Evolutionary conservation across 2,888 invertebrate genomes (phyloP).

Genomic region (Sepioteuthis lessoniana): DNA sequence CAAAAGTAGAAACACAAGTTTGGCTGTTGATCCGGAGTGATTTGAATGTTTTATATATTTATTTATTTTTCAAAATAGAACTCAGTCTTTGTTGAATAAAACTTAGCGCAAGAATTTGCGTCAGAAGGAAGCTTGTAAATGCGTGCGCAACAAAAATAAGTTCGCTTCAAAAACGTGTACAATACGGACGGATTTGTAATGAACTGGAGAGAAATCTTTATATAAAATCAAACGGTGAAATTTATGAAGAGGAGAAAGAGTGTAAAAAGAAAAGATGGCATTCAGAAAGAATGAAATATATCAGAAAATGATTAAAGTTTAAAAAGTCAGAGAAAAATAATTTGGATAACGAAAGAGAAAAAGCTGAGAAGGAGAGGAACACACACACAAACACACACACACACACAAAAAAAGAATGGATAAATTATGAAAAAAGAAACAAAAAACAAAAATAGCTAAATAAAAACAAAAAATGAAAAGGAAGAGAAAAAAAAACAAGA

Average conservation of each 20-base stretch:
- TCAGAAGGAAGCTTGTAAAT: not conserved
- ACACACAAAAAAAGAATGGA: too few relatives aligned
- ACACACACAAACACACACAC: too few relatives aligned
- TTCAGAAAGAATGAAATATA: too few relatives aligned
- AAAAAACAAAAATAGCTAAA: too few relatives aligned
- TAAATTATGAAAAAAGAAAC: too few relatives aligned
- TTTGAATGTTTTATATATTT: not conserved
- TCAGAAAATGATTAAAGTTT: too few relatives aligned
- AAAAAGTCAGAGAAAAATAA: too few relatives aligned
- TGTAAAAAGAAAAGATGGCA: too few relatives aligned
- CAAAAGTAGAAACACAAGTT: slow-evolving; percentile 33
- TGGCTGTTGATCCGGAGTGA: slow-evolving; percentile 12
- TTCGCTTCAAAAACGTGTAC: not conserved
- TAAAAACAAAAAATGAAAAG: too few relatives aligned
- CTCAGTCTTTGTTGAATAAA: not conserved
- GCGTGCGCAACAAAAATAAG: not conserved
- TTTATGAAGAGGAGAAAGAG: not conserved
- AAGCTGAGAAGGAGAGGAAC: too few relatives aligned
- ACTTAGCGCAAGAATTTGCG: not conserved
- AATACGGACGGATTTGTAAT: not conserved
- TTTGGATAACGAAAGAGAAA: too few relatives aligned
- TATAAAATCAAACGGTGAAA: not conserved
- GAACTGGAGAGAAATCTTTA: not conserved
- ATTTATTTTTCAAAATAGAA: slow-evolving; percentile 16
- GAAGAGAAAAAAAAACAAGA: too few relatives aligned